These are phyloP conservation scores for Athene cunicularia DNA, from an alignment of 2,113 vertebrate species.

Conservation along the genomic window DNA sequence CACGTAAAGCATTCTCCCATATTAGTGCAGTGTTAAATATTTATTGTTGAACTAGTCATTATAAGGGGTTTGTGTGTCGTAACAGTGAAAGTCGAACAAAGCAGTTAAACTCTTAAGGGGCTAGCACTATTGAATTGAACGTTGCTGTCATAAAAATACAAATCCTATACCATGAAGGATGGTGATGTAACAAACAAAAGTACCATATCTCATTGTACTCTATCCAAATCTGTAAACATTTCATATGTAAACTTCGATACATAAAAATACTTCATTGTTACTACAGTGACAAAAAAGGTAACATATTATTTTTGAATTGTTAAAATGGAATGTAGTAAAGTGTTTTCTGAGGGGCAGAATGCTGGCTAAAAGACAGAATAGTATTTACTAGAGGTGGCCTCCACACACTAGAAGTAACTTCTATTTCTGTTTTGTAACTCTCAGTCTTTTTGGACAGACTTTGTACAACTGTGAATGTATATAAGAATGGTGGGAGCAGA, in stretches of 20 bases:
- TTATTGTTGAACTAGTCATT: neutral
- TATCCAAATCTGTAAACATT: neutral
- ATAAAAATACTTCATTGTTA: neutral
- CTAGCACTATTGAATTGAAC: neutral
- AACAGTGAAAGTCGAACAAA: conserved; percentile 27
- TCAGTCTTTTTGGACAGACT: neutral
- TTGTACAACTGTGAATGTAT: neutral
- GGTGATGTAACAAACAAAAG: neutral
- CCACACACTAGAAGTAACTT: neutral
- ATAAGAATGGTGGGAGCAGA: neutral
- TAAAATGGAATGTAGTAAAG: neutral
- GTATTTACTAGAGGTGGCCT: no score
- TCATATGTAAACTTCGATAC: neutral
- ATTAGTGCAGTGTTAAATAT: conserved; percentile 12
- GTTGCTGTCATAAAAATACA: neutral
- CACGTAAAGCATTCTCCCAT: neutral
- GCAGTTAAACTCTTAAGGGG: neutral
- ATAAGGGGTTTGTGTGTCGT: neutral
- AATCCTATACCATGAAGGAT: neutral
- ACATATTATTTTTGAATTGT: neutral
- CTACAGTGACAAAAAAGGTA: neutral
- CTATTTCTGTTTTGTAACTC: neutral
- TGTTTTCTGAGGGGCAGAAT: neutral
- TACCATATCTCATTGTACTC: neutral
- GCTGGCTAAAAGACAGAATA: neutral